Evolutionary conservation across 92 coral and sea anemone genomes (phyloP).

Genomic region (Meandrina meandrites): DNA sequence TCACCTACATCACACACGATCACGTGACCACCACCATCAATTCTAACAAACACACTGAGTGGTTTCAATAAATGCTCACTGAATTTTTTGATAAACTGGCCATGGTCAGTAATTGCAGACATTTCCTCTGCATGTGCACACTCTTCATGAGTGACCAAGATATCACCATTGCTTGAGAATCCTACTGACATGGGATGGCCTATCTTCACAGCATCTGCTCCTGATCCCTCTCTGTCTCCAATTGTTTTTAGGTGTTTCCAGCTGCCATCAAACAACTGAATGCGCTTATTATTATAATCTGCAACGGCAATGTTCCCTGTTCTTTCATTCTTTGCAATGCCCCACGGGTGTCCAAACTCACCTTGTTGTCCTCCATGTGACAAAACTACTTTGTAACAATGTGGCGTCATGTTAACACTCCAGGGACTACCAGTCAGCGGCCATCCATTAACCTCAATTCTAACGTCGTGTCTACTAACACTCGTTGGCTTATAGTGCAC

Average conservation of each 20-base stretch:
- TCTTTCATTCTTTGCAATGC: slow-evolving; percentile 23
- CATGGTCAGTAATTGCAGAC: slow-evolving; percentile 44
- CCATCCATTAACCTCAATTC: slow-evolving; percentile 43
- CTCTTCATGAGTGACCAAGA: slow-evolving; percentile 7
- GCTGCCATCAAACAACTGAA: slow-evolving; percentile 13
- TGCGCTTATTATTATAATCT: not conserved
- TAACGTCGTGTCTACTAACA: slow-evolving; percentile 43
- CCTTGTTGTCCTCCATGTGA: not conserved
- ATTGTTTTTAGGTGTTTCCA: not conserved
- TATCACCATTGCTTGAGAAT: slow-evolving; percentile 15
- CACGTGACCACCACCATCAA: slow-evolving; percentile 15
- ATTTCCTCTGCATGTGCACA: slow-evolving; percentile 3
- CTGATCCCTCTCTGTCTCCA: not conserved
- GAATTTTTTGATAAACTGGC: slow-evolving; percentile 47
- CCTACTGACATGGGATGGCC: slow-evolving; percentile 24
- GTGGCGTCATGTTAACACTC: slow-evolving; percentile 41
- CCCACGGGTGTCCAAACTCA: not conserved
- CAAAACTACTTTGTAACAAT: not conserved
- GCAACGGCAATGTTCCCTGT: slow-evolving; percentile 21
- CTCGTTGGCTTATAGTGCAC: slow-evolving; percentile 14
- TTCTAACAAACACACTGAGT: slow-evolving; percentile 20
- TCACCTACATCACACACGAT: slow-evolving; percentile 30
- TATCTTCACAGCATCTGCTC: not conserved
- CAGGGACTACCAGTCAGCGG: slow-evolving; percentile 58
- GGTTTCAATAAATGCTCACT: slow-evolving; percentile 19